These are phyloP conservation scores for Calliphora vicina DNA, from an alignment of 1,140 invertebrate genomes.

Conservation along the genomic window DNA sequence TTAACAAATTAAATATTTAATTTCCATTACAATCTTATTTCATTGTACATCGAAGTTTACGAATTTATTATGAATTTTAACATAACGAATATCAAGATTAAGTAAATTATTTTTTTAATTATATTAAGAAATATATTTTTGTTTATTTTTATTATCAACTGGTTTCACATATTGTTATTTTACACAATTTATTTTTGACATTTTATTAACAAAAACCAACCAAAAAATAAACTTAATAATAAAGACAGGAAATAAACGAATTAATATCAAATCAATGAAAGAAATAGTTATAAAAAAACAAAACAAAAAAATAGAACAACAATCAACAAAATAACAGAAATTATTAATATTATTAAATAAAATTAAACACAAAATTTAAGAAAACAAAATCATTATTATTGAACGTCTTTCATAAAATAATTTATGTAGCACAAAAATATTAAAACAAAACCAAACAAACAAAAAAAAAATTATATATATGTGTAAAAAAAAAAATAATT, in stretches of 20 bases:
- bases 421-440: conserved; percentile 9
- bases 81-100: background rate
- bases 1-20: background rate
- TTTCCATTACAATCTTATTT: background rate
- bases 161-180: background rate
- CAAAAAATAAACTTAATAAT: background rate
- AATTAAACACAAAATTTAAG: background rate
- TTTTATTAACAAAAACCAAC: background rate
- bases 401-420: conserved; percentile 1
- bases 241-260: background rate
- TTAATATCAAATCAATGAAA: background rate
- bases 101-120: background rate
- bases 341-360: background rate
- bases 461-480: conserved; percentile 1
- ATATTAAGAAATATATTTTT: background rate
- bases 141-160: background rate
- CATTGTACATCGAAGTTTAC: conserved; percentile 9
- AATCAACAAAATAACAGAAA: background rate
- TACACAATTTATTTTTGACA: background rate
- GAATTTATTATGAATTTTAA: background rate
- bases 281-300: background rate
- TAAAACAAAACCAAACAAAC: background rate
- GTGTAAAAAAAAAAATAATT: background rate
- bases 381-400: background rate
- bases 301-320: background rate